Conservation (phyloP, 1,140 invertebrate genomes). For the Drosophila orena region DNA sequence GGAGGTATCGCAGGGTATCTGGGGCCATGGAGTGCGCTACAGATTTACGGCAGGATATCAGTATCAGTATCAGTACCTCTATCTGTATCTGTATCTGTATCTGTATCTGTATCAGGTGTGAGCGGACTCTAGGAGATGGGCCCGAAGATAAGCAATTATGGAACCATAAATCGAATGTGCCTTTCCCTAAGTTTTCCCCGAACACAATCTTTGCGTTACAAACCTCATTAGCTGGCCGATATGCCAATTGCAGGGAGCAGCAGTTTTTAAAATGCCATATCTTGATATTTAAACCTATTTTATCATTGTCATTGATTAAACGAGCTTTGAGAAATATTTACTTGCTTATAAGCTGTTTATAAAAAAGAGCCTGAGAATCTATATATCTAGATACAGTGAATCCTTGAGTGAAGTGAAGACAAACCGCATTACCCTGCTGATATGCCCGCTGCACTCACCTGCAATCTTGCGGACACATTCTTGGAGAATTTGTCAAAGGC, state of each 20-base stretch:
- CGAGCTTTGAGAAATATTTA: no score
- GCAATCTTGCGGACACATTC: slow-evolving; percentile 48
- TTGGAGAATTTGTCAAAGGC: slow-evolving; percentile 74
- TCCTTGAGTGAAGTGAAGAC: neutral
- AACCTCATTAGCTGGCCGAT: neutral
- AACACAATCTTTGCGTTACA: neutral
- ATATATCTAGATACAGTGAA: no score
- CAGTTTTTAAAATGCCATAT: no score
- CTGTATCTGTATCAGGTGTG: slow-evolving; percentile 10
- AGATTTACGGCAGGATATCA: slow-evolving; percentile 20
- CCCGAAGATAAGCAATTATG: slow-evolving; percentile 18
- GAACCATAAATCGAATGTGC: slow-evolving; percentile 19
- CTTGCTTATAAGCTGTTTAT: no score
- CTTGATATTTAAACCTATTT: no score
- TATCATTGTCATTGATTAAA: no score
- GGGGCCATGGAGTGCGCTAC: slow-evolving; percentile 48
- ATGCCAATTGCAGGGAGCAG: neutral
- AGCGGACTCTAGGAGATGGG: neutral
- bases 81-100: slow-evolving; percentile 3
- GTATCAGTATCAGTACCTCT: no score
- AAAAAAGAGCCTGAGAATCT: no score
- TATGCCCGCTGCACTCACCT: slow-evolving; percentile 46
- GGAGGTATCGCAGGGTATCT: neutral
- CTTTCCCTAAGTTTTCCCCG: neutral
- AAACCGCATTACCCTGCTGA: slow-evolving; percentile 3